phyloP scores from a whole-genome alignment of 2,888 invertebrate species.

The Endotricha flammealis region DNA sequence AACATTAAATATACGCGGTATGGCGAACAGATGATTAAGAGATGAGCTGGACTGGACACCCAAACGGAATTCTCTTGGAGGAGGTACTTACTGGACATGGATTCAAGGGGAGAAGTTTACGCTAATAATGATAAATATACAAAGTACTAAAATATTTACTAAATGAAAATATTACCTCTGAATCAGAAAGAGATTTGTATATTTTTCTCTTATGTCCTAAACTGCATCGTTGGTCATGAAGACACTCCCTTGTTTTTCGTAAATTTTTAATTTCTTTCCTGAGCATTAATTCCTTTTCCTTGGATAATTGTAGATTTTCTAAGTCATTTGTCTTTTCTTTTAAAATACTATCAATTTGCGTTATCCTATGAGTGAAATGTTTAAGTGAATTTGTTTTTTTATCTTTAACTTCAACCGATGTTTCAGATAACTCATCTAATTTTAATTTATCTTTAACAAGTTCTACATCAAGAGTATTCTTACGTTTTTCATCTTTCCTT shows the following conservation, averaged over 20 bases:
- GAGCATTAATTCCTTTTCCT: slow-evolving; percentile 80
- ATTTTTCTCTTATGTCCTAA: slow-evolving; percentile 86
- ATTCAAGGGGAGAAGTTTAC: no score
- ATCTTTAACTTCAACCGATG: slow-evolving; percentile 75
- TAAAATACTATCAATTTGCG: slow-evolving; percentile 82
- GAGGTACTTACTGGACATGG: no score
- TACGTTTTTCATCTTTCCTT: slow-evolving; percentile 85
- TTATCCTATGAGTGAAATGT: slow-evolving; percentile 82
- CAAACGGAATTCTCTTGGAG: no score
- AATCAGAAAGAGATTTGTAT: slow-evolving; percentile 83
- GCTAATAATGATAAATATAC: not conserved
- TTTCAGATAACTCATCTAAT: slow-evolving; percentile 70
- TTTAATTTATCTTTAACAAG: slow-evolving; percentile 74
- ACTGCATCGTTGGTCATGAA: slow-evolving; percentile 86
- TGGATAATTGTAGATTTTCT: slow-evolving; percentile 76
- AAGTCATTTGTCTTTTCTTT: slow-evolving; percentile 84
- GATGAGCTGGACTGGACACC: no score
- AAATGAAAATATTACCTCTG: slow-evolving; percentile 66
- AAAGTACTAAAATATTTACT: no score
- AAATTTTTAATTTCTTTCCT: slow-evolving; percentile 89
- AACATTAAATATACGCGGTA: no score
- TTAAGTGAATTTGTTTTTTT: slow-evolving; percentile 78
- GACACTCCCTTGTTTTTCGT: slow-evolving; percentile 85
- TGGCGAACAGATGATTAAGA: no score
- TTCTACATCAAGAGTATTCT: slow-evolving; percentile 82